Evolutionary conservation across 2,797 vertebrate species (phyloP).

Genomic region (Sebastes vulpes): DNA sequence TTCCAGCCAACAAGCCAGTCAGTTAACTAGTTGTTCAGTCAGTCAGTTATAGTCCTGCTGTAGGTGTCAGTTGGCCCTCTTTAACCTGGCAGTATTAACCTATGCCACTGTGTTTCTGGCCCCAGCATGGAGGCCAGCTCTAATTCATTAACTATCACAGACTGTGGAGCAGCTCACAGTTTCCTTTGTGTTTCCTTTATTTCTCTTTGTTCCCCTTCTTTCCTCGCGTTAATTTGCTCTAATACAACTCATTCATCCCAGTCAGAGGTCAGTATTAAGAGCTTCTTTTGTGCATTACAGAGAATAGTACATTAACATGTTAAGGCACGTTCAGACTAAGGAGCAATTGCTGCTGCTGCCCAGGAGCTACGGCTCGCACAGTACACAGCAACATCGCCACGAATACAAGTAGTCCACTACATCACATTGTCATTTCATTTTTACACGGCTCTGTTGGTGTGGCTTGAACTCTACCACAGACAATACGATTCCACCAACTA

Average conservation of each 20-base stretch:
- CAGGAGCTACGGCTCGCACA: conserved; percentile 5
- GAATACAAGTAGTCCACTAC: neutral
- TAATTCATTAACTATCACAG: conserved; percentile 48
- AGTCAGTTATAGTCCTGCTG: neutral
- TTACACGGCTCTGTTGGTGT: neutral
- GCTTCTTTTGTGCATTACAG: conserved; percentile 40
- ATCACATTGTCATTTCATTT: neutral
- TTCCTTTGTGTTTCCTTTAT: conserved; percentile 34
- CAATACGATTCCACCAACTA: neutral
- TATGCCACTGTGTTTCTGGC: conserved; percentile 72
- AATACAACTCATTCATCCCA: conserved; percentile 41
- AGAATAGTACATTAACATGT: conserved; percentile 44
- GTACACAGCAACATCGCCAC: neutral
- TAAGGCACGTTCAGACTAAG: conserved; percentile 12
- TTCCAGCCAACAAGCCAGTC: neutral
- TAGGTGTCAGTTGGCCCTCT: neutral
- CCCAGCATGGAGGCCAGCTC: conserved; percentile 45
- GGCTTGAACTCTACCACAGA: conserved; percentile 1
- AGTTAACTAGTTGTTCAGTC: neutral
- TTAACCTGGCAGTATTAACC: conserved; percentile 50
- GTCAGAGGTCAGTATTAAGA: conserved; percentile 60
- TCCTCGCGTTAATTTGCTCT: conserved; percentile 28
- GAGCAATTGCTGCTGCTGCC: conserved; percentile 5
- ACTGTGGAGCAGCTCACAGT: conserved; percentile 34
- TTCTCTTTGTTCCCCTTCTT: conserved; percentile 12